phyloP scores from a whole-genome alignment of 2,888 invertebrate species.

The Entomobrya multifasciata region DNA sequence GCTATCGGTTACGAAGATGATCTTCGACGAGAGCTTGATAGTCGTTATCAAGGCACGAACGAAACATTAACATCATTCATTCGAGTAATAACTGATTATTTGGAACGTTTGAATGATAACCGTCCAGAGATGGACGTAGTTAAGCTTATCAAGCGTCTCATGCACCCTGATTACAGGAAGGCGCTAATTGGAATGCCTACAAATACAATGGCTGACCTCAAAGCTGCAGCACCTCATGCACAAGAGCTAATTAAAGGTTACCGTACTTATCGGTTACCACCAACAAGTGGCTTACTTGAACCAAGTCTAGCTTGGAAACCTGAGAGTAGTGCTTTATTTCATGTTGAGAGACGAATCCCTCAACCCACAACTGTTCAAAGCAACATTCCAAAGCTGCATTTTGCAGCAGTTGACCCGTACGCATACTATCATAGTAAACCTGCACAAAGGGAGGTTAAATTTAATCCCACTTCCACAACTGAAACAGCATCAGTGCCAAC shows the following conservation, averaged over 20 bases:
- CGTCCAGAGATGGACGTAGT: constrained; percentile 18
- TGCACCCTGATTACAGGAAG: constrained; percentile 52
- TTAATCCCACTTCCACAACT: too few relatives aligned
- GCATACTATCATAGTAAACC: too few relatives aligned
- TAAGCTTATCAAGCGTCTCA: constrained; percentile 2
- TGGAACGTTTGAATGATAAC: background rate
- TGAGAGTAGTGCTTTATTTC: too few relatives aligned
- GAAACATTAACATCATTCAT: constrained; percentile 45
- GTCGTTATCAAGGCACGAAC: constrained; percentile 63
- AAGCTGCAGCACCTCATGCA: constrained; percentile 23
- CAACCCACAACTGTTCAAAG: too few relatives aligned
- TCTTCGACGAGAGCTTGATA: constrained; percentile 62
- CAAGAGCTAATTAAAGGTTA: constrained; percentile 12
- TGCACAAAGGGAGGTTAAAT: too few relatives aligned
- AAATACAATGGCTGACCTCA: constrained; percentile 4
- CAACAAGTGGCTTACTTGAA: background rate
- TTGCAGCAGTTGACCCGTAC: too few relatives aligned
- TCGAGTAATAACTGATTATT: background rate
- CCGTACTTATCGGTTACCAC: background rate
- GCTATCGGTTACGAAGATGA: constrained; percentile 64
- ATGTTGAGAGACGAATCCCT: too few relatives aligned
- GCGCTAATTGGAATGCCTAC: constrained; percentile 29
- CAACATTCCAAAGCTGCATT: too few relatives aligned
- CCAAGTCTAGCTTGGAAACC: background rate
- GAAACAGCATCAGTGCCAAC: too few relatives aligned